Percentiles rank a stretch among this genome's conserved stretches.
These are phyloP conservation scores for Aphyosemion australe DNA, from an alignment of 2,113 vertebrate genomes.

Conservation along the genomic window DNA sequence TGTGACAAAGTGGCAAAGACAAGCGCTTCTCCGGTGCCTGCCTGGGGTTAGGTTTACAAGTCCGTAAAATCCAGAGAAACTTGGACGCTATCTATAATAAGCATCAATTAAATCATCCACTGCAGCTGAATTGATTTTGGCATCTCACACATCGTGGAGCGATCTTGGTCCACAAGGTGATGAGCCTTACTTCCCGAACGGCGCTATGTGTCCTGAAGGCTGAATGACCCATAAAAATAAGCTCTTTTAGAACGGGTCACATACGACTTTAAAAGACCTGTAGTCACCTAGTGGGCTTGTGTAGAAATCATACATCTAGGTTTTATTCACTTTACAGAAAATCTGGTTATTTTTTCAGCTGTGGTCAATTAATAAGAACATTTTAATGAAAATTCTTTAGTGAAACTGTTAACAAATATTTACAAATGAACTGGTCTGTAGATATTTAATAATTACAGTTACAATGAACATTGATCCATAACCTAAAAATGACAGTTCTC, in stretches of 20 bases:
- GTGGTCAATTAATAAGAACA: no score
- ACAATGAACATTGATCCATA: no score
- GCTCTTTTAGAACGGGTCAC: no score
- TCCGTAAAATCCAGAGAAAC: slow-evolving; percentile 58
- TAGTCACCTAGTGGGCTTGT: slow-evolving; percentile 15
- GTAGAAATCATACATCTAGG: no score
- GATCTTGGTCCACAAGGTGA: slow-evolving; percentile 43
- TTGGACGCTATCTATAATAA: slow-evolving; percentile 72
- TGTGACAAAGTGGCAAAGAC: slow-evolving; percentile 37
- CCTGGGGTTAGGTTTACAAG: slow-evolving; percentile 63
- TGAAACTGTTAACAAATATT: no score
- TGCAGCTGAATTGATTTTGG: slow-evolving; percentile 70
- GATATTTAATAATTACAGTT: no score
- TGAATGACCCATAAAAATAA: no score
- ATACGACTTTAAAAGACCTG: slow-evolving; percentile 14
- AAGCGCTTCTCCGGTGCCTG: slow-evolving; percentile 38
- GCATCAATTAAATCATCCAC: slow-evolving; percentile 75
- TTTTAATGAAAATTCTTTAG: no score
- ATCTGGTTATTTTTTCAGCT: no score
- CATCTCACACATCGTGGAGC: slow-evolving; percentile 35
- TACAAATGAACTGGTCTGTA: no score
- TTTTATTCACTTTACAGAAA: neutral
- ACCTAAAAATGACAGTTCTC: no score
- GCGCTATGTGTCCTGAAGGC: slow-evolving; percentile 27
- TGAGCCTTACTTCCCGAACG: slow-evolving; percentile 46